Evolutionary conservation across 2,113 vertebrate species (phyloP).

Genomic region (Ceratotherium simum): DNA sequence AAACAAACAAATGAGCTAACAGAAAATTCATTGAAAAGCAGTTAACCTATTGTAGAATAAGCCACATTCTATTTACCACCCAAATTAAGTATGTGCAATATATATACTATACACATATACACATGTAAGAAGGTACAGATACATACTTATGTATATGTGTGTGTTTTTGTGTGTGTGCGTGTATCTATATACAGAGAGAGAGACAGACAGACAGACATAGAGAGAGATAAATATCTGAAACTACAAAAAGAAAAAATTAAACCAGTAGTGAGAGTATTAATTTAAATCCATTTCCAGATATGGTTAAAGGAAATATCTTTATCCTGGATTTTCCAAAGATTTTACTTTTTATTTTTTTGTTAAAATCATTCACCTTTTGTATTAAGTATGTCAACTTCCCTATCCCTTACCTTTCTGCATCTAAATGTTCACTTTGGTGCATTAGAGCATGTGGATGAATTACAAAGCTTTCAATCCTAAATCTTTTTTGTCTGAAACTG

Average conservation of each 20-base stretch:
- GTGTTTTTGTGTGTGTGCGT: background rate
- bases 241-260: background rate
- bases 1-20: background rate
- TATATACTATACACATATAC: background rate
- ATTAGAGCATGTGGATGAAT: background rate
- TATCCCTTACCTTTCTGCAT: background rate
- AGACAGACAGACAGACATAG: background rate
- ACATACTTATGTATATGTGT: background rate
- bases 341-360: background rate
- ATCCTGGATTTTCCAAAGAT: background rate
- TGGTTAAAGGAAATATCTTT: background rate
- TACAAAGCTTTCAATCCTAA: background rate
- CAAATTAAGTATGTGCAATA: background rate
- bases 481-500: conserved; percentile 17
- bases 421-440: background rate
- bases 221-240: background rate
- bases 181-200: background rate
- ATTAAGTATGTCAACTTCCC: background rate
- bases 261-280: background rate
- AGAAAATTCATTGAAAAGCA: background rate
- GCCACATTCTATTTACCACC: background rate
- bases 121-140: background rate
- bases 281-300: background rate
- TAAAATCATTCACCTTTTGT: background rate
- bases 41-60: background rate